A percentile compares a stretch with the other conserved stretches of the same genome.
phyloP scores from a whole-genome alignment of 2,888 invertebrate genomes.

The Lordiphosa andalusiaca region DNA sequence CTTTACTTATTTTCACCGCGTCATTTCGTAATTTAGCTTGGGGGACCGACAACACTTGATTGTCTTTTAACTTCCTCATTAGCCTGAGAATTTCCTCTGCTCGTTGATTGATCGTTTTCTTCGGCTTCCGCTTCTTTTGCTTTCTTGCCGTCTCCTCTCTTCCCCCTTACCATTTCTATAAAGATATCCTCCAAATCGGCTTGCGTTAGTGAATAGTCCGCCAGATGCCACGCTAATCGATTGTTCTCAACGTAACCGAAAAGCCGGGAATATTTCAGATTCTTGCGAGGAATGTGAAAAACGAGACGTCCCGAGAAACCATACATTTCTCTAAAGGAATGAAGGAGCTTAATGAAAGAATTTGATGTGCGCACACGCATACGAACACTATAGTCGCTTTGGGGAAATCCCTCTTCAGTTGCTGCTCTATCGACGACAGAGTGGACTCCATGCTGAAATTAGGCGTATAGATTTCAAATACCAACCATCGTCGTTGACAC shows the following conservation, averaged over 20 bases:
- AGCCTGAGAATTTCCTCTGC: too few relatives aligned
- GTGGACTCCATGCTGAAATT: constrained; percentile 1
- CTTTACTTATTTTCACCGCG: too few relatives aligned
- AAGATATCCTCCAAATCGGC: constrained; percentile 12
- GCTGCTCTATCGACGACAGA: neutral
- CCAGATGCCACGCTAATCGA: constrained; percentile 3
- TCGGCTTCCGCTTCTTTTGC: constrained; percentile 1
- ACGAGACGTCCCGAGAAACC: constrained; percentile 13
- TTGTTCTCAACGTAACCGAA: constrained; percentile 6
- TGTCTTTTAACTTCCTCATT: too few relatives aligned
- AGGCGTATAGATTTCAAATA: neutral
- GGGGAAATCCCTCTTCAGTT: constrained; percentile 1
- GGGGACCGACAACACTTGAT: too few relatives aligned
- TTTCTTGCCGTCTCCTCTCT: neutral
- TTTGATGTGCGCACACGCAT: neutral
- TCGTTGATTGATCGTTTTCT: neutral
- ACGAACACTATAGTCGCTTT: constrained; percentile 9
- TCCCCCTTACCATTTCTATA: constrained; percentile 4
- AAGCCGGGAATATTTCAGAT: constrained; percentile 7
- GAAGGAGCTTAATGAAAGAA: neutral
- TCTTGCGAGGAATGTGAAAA: neutral
- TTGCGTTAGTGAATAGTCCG: constrained; percentile 14
- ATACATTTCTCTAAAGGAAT: constrained; percentile 9
- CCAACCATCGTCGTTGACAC: too few relatives aligned
- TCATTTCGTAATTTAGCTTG: too few relatives aligned